Base-by-base conservation (phyloP, 1,140 invertebrate species). In the Homarus americanus region DNA sequence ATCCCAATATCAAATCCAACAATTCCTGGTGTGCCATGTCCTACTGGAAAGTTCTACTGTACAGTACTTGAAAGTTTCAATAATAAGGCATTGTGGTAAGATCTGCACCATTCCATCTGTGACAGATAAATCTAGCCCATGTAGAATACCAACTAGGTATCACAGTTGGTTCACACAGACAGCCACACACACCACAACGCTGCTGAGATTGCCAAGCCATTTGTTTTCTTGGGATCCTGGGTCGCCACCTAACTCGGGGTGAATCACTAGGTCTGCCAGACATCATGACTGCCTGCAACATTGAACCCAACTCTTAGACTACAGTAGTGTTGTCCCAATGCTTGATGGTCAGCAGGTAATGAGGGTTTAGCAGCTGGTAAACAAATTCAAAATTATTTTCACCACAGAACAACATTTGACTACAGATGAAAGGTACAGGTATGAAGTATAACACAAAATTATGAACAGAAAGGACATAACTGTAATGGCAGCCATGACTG, bases 101-200 rank as follows among this genome's bases (percentile, higher is more conserved):
- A 72, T 24, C 7, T 24, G 40, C 38, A 80, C 40, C 32, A 32
- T 36, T 38, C 58, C 76, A 88, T 36, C 86, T 79, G 78, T 88
- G 86, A 28, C 86, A 88, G 1, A 88, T 24, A 80, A 36, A 34
- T 58, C 58, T 40, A 38, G 76, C 53, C 86, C 86, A 88, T 5
- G 28, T n/a, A 44, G 53, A 53, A n/a, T 41, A 34, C 4, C 78
- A 32, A 24, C 63, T 69, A 69, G 17, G 15, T 28, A 69, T 44
- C 38, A 58, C n/a, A 34, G 86, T 20, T 32, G 58, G 32, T 41
- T 34, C 28, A 76, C 66, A 36, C 20, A 36, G 41, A 32, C n/a
- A 41, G 40, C 78, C 86, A 80, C 86, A 80, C 17, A 44, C 66
- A 76, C 72, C 76, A 72, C 76, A 69, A 69, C 38, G 15, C 4